phyloP scores from a whole-genome alignment of 2,888 invertebrate genomes.

The Rhamphomyia laevipes region DNA sequence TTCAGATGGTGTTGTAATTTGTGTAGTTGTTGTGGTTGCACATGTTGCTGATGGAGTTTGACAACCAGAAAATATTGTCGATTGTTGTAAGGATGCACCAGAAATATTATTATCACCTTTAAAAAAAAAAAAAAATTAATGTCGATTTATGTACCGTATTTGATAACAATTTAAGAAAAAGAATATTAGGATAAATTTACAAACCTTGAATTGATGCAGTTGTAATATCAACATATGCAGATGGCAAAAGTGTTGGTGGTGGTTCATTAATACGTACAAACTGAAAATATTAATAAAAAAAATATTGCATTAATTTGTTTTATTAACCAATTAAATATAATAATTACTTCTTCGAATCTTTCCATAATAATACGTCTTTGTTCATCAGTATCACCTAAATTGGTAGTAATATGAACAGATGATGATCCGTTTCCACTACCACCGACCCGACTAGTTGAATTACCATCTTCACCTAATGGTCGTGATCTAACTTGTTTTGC shows the following conservation, averaged over 20 bases:
- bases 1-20: slow-evolving; percentile 37
- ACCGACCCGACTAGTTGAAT: slow-evolving; percentile 9
- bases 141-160: too few species aligned
- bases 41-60: slow-evolving; percentile 15
- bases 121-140: background rate
- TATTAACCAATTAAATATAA: background rate
- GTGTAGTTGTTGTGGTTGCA: slow-evolving; percentile 19
- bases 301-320: background rate
- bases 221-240: slow-evolving; percentile 19
- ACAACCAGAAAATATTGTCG: slow-evolving; percentile 11
- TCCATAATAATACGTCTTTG: slow-evolving; percentile 28
- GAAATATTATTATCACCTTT: background rate
- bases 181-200: background rate
- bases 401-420: slow-evolving; percentile 8
- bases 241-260: slow-evolving; percentile 15
- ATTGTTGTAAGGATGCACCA: slow-evolving; percentile 1
- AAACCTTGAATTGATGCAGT: slow-evolving; percentile 17
- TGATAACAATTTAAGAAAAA: background rate
- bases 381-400: slow-evolving; percentile 6
- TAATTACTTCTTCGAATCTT: slow-evolving; percentile 26
- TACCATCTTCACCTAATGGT: slow-evolving; percentile 36
- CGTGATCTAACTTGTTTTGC: slow-evolving; percentile 38
- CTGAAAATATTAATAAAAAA: background rate
- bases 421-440: slow-evolving; percentile 7
- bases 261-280: slow-evolving; percentile 9